A percentile compares a stretch with the other conserved stretches of the same genome.
Evolutionary conservation across 2,888 invertebrate species (phyloP).

Genomic region (Ligdia adustata): DNA sequence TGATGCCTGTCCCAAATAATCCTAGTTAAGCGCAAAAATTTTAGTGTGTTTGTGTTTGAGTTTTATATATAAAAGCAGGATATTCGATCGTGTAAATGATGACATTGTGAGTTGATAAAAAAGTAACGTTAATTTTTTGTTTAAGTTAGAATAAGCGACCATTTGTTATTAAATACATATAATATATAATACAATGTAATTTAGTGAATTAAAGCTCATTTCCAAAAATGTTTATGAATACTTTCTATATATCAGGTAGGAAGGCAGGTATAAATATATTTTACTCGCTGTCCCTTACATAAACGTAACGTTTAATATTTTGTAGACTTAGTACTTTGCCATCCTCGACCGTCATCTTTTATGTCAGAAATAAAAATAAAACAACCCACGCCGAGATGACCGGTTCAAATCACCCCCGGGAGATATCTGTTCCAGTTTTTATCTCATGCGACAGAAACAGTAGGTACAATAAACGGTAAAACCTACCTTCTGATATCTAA

Average conservation of each 20-base stretch:
- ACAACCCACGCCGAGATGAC: conserved; percentile 26
- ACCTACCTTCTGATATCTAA: conserved; percentile 69
- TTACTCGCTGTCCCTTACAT: conserved; percentile 13
- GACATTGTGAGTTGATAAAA: too few relatives aligned
- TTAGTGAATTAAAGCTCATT: too few relatives aligned
- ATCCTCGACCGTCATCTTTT: conserved; percentile 23
- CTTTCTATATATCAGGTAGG: neutral
- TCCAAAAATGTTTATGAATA: too few relatives aligned
- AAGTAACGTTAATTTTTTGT: too few relatives aligned
- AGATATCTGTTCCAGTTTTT: conserved; percentile 18
- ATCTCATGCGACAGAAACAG: conserved; percentile 8
- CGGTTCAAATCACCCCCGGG: conserved; percentile 19
- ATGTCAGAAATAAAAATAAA: conserved; percentile 23
- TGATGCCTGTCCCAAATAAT: neutral
- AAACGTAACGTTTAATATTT: conserved; percentile 24
- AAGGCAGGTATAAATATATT: neutral
- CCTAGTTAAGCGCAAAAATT: neutral
- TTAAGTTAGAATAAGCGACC: too few relatives aligned
- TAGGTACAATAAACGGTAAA: conserved; percentile 36
- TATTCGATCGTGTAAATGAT: too few relatives aligned
- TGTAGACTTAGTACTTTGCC: conserved; percentile 13
- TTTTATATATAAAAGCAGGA: neutral
- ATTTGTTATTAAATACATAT: too few relatives aligned
- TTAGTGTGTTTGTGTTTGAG: neutral
- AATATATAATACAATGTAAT: too few relatives aligned